Evolutionary conservation across 2,113 vertebrate genomes (phyloP), one percentile per base, ranked within the genome.

Genomic region (Myxocyprinus asiaticus): DNA sequence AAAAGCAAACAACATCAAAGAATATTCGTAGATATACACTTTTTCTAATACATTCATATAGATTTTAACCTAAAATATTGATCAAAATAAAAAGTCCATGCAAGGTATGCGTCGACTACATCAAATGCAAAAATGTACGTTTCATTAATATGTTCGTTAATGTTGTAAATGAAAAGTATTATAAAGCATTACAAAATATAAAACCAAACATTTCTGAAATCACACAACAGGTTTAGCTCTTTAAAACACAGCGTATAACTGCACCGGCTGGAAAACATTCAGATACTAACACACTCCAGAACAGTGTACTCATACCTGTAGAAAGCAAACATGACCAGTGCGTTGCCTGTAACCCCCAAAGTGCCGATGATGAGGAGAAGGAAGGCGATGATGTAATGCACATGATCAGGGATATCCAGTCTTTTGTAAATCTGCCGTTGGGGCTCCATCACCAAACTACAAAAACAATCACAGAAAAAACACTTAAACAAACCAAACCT

Each of bases 241-340:
- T n/a, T n/a, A n/a, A n/a, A 12, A 12, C 12, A 9, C 9, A 55
- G 9, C 8, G 3, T 51, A 9, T 6, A 12, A 14, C 11, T 55
- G 4, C 50, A 51, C 50, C 9, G 51, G 3, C 12, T 55, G 51
- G 11, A n/a, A 15, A 58, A 7, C 55, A 4, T 53, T n/a, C n/a
- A n/a, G n/a, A n/a, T n/a, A n/a, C n/a, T n/a, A 7, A 48, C 47
- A 48, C 47, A 48, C 22, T 33, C 9, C 50, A 51, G 11, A 12
- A 33, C 7, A 55, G 7, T 55, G 11, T 33, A 4, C 8, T 87
- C 88, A 53, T 90, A 98, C 97, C 96, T 97, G 91, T 93, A 96
- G 89, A 98, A 96, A 71, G 93, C 95, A 9, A 96, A 97, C 90
- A 98, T 95, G 88, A 98, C 96, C 44, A 96, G 89, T 9, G 94